Percentiles rank a stretch among this genome's conserved stretches.
These are phyloP conservation scores for Pseudonaja textilis DNA, from an alignment of 2,113 vertebrate species.

Conservation along the genomic window DNA sequence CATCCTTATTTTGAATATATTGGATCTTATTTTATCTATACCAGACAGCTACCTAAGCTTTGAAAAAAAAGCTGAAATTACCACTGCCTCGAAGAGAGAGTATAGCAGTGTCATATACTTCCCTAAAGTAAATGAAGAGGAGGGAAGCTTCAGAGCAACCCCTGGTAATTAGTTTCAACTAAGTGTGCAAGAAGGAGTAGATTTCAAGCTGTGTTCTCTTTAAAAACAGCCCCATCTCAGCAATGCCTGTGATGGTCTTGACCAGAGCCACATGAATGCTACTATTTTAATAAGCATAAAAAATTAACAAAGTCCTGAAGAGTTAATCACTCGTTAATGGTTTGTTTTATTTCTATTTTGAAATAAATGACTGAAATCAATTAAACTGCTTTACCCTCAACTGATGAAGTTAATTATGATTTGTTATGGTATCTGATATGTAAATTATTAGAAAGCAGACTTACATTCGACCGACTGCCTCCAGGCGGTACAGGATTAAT, in stretches of 20 bases:
- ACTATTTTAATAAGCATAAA: constrained; percentile 49
- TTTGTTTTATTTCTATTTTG: constrained; percentile 77
- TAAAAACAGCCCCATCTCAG: background rate
- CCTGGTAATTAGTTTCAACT: background rate
- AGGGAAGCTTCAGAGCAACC: background rate
- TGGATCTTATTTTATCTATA: background rate
- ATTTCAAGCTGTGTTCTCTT: background rate
- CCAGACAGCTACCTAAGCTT: background rate
- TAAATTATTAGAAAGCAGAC: constrained; percentile 79
- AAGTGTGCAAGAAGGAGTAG: background rate
- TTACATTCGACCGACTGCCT: constrained; percentile 96
- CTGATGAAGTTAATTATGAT: constrained; percentile 84
- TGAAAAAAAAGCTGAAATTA: background rate
- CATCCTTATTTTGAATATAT: background rate
- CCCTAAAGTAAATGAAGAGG: background rate
- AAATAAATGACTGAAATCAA: constrained; percentile 83
- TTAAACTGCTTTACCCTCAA: constrained; percentile 77
- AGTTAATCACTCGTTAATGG: constrained; percentile 75
- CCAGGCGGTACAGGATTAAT: constrained; percentile 94
- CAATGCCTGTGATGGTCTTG: background rate
- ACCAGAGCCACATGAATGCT: constrained; percentile 14
- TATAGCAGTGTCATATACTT: accelerated
- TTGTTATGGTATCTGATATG: constrained; percentile 82
- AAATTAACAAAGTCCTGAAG: constrained; percentile 57
- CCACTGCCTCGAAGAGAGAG: accelerated